phyloP scores from a whole-genome alignment of 2,888 invertebrate species.

The Amblyteles armatorius region DNA sequence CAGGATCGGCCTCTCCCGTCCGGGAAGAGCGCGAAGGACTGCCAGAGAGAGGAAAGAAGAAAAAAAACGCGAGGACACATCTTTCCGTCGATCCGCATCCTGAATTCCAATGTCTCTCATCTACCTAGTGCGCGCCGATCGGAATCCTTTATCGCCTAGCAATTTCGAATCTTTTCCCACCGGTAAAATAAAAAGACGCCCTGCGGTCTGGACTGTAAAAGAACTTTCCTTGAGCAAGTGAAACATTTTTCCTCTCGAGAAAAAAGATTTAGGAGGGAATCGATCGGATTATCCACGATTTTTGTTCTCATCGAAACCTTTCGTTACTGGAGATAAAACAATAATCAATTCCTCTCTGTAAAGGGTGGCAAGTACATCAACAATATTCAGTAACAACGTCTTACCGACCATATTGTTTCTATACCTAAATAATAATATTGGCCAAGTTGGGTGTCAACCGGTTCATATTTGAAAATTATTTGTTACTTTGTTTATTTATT shows the following conservation, averaged over 20 bases:
- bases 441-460: no score
- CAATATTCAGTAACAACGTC: no score
- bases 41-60: slow-evolving; percentile 10
- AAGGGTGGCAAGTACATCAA: not conserved
- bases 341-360: not conserved
- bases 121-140: slow-evolving; percentile 63
- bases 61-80: slow-evolving; percentile 13
- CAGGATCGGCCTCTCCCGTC: slow-evolving; percentile 42
- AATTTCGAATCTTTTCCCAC: slow-evolving; percentile 50
- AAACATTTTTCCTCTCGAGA: not conserved
- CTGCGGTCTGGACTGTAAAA: not conserved
- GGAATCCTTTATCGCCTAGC: slow-evolving; percentile 64
- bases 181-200: slow-evolving; percentile 26
- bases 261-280: not conserved
- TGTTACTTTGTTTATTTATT: no score
- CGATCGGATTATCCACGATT: not conserved
- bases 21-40: not conserved
- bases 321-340: not conserved
- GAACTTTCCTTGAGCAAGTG: not conserved
- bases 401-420: no score
- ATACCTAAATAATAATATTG: no score
- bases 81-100: slow-evolving; percentile 57
- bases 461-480: no score
- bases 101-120: slow-evolving; percentile 72
- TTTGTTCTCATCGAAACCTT: not conserved